phyloP scores from a whole-genome alignment of 2,888 invertebrate genomes.

The Rhimphoctona megacephalus region DNA sequence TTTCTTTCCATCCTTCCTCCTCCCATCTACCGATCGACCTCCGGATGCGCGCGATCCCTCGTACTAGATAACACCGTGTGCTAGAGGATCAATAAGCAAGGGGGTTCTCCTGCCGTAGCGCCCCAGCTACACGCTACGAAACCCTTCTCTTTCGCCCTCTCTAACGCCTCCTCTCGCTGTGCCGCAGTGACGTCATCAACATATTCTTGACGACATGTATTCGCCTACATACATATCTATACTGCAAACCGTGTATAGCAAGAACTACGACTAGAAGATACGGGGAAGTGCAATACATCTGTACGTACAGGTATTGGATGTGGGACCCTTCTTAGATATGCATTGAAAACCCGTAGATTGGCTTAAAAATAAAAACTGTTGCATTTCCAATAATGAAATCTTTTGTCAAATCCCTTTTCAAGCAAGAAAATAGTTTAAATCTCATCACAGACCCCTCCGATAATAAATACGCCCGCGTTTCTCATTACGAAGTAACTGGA shows the following conservation, averaged over 20 bases:
- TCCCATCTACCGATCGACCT: constrained; percentile 69
- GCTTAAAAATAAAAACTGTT: constrained; percentile 28
- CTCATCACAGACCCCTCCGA: background rate
- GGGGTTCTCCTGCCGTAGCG: constrained; percentile 34
- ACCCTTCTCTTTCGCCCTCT: constrained; percentile 13
- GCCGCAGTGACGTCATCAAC: constrained; percentile 70
- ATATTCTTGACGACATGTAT: constrained; percentile 56
- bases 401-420: background rate
- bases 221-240: background rate
- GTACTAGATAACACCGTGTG: constrained; percentile 63
- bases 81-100: constrained; percentile 65
- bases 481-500: constrained; percentile 25
- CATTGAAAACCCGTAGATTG: constrained; percentile 11
- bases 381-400: background rate
- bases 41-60: constrained; percentile 72
- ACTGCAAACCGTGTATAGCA: background rate
- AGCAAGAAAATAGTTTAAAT: background rate
- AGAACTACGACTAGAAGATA: background rate
- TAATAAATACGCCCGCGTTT: constrained; percentile 2
- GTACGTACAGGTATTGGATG: background rate
- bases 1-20: constrained; percentile 6
- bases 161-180: constrained; percentile 33
- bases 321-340: background rate
- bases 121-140: constrained; percentile 30
- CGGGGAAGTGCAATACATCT: background rate